Base-by-base conservation (phyloP, 2,888 invertebrate genomes). In the Idaea aversata region DNA sequence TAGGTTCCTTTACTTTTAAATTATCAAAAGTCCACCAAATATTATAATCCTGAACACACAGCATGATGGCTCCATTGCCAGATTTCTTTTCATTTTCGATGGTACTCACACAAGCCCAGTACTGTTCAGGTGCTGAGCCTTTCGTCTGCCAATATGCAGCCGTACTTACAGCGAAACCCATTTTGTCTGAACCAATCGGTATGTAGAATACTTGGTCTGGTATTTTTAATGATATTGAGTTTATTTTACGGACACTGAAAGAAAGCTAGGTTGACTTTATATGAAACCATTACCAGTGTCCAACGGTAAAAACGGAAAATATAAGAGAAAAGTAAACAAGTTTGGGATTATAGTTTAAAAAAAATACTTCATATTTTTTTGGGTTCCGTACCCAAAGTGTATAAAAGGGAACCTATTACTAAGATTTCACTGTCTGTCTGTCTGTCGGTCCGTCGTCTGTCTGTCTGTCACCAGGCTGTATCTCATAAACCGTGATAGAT, bases 1-100 rank as follows among this genome's bases (percentile, higher is more conserved):
- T 67, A 0, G 89, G 90, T 67, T 90, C 89, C 47, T 77, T 81
- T 57, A 84, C 71, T 79, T 89, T 90, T 0, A 90, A 76, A 65
- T 83, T 85, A 69, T 86, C 85, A 69, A 89, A 90, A 7, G 76
- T 76, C 25, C 73, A 67, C 90, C 90, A 90, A 7, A 89, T 66
- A 0, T 67, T 25, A 62, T 78, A 87, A 65, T 85, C 59, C 5
- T 82, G 68, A 0, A 85, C 72, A 65, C 90, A 90, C 3, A 83
- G 15, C 10, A 89, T 67, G 2, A 84, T 57, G 0, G 82, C 86
- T 3, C 83, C 87, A 34, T 73, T 77, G 0, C 69, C 70, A 0
- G 63, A 58, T 0, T 16, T n/a, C 13, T 77, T 80, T n/a, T 78
- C 77, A 15, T 72, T 77, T 61, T 82, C 82, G 57, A 79, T 59